Base-by-base conservation (phyloP, 1,140 invertebrate species). In the Eumeta japonica region DNA sequence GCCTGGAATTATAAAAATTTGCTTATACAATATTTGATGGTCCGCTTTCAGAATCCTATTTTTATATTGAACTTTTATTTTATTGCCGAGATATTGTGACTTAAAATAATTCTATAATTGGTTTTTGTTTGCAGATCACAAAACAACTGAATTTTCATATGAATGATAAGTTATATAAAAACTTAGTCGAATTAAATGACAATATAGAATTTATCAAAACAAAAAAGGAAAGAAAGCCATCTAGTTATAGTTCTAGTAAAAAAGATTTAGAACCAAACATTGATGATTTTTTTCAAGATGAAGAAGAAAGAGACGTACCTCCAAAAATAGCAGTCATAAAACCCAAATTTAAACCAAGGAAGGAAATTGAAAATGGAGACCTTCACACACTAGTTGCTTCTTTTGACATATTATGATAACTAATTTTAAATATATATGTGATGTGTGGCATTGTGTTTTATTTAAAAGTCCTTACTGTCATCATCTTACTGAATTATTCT, bases 131-230 rank as follows among this genome's bases (percentile, higher is more conserved):
- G 19, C 52, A 74, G 73, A 46, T 73, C 35, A 68, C 66, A 35
- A 74, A 73, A 37, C 66, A 62, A 36, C 39, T 75, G 14, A 77
- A 77, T 50, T 74, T 74, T 40, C 70, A 75, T 40, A 62, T 73
- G 28, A 71, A 76, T 50, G 66, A 77, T 24, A 67, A 49, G 47
- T 67, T 77, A 30, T 77, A 73, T 39, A 72, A 66, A 42, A 68
- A 77, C 34, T 48, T 77, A 28, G 63, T 76, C 3, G 70, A 71
- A 50, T 35, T 76, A n/a, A 77, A 77, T 53, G 48, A 58, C n/a
- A 57, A 52, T 43, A 41, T 61, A 14, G 50, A 53, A 15, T 50
- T 47, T 16, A 13, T 44, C 9, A 60, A 62, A 43, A 52, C 27
- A 18, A 62, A 50, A 28, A 57, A 54, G 24, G 56, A 58, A 13